Percentiles rank a stretch among this genome's conserved stretches.
These are phyloP conservation scores for Cottoperca gobio DNA, from an alignment of 2,797 vertebrate species.

Conservation along the genomic window DNA sequence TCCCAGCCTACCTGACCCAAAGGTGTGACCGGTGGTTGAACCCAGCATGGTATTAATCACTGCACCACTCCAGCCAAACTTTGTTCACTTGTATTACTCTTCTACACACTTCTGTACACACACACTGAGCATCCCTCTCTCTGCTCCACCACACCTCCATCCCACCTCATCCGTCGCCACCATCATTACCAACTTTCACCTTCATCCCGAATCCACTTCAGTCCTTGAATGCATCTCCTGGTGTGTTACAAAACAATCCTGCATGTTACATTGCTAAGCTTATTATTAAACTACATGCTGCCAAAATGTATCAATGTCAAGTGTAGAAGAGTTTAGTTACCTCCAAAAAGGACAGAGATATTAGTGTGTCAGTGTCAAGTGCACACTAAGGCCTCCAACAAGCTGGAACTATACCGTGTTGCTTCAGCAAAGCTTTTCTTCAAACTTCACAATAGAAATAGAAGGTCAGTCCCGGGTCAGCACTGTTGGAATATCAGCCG, in stretches of 20 bases:
- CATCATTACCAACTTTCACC: conserved; percentile 10
- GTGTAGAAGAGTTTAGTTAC: neutral
- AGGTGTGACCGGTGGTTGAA: conserved; percentile 68
- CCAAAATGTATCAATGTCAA: neutral
- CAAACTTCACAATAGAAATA: too few species aligned
- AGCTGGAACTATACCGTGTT: too few species aligned
- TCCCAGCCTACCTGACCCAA: conserved; percentile 43
- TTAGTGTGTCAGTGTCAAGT: neutral
- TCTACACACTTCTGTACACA: conserved; percentile 39
- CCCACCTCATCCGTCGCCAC: conserved; percentile 19
- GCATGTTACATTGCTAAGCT: neutral
- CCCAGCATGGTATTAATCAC: conserved; percentile 68
- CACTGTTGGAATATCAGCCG: neutral
- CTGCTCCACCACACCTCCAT: neutral
- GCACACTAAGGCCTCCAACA: neutral
- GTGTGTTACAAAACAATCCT: neutral
- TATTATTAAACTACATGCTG: neutral
- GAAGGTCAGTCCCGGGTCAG: neutral
- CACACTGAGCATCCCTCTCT: conserved; percentile 12
- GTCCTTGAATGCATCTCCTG: neutral
- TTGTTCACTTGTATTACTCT: conserved; percentile 64
- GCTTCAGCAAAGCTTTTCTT: too few species aligned
- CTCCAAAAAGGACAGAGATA: neutral
- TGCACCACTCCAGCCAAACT: conserved; percentile 53
- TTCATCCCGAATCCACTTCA: neutral